phyloP scores from a whole-genome alignment of 2,113 vertebrate species.

The Gallinago undulata region DNA sequence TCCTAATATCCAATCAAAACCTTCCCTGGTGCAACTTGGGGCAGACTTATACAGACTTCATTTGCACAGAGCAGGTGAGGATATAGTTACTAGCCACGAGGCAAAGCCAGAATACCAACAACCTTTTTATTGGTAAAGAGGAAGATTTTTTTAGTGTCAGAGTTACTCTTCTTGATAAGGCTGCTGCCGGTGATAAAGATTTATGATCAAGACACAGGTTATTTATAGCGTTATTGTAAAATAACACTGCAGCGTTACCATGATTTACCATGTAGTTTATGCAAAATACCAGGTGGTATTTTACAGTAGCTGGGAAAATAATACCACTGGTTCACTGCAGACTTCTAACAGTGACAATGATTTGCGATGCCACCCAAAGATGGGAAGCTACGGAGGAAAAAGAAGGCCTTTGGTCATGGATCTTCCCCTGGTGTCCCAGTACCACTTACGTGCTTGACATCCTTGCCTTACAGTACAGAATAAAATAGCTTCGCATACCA shows the following conservation, averaged over 20 bases:
- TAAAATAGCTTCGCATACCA: not conserved
- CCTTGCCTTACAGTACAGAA: not conserved
- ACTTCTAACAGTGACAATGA: slow-evolving; percentile 28
- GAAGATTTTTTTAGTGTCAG: not conserved
- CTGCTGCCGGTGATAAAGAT: slow-evolving; percentile 20
- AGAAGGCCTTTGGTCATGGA: not conserved
- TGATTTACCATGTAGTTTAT: slow-evolving; percentile 69
- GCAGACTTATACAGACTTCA: not conserved
- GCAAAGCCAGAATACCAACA: not conserved
- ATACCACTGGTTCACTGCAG: not conserved
- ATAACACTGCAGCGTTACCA: slow-evolving; percentile 15
- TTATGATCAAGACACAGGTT: slow-evolving; percentile 49
- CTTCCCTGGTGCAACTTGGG: no score
- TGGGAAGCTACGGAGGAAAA: slow-evolving; percentile 7
- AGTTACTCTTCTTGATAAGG: not conserved
- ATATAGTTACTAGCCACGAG: not conserved
- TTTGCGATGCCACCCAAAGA: slow-evolving; percentile 54
- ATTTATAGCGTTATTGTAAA: slow-evolving; percentile 65
- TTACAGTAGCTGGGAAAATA: slow-evolving; percentile 51
- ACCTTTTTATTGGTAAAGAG: slow-evolving; percentile 22
- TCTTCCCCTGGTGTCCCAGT: not conserved
- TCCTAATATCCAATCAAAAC: no score
- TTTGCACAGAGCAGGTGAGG: not conserved
- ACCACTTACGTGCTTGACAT: not conserved
- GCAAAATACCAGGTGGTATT: slow-evolving; percentile 62